Conservation (phyloP, 2,113 vertebrate genomes). For the Ciconia stormi region DNA sequence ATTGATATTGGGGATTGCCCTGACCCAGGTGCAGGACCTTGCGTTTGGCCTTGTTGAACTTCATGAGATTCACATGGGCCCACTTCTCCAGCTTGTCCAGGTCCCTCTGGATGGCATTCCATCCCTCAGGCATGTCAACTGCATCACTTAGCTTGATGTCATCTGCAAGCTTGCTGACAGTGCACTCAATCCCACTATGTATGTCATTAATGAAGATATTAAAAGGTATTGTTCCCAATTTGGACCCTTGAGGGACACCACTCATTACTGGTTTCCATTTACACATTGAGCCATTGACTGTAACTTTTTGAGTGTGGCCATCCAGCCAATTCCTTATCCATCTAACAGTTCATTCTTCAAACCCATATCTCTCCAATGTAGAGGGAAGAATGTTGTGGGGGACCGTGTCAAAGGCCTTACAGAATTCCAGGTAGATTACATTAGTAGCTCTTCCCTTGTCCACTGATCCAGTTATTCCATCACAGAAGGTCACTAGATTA, state of each 20-base stretch:
- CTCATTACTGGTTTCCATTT: background rate
- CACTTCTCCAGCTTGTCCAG: background rate
- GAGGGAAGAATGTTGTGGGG: background rate
- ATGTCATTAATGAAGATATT: background rate
- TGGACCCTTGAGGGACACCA: background rate
- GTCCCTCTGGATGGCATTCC: background rate
- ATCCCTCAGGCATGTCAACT: background rate
- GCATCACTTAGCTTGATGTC: background rate
- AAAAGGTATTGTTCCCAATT: background rate
- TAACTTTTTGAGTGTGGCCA: background rate
- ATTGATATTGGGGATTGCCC: background rate
- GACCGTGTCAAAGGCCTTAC: background rate
- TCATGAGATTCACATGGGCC: background rate
- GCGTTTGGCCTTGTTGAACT: background rate
- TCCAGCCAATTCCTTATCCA: background rate
- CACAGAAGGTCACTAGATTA: background rate
- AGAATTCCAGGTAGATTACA: background rate
- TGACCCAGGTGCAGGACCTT: background rate
- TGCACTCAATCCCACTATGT: background rate
- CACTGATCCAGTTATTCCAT: background rate
- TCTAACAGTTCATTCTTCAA: background rate
- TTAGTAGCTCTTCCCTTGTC: background rate
- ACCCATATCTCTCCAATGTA: background rate
- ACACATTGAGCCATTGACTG: background rate
- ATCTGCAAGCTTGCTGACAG: background rate